These are phyloP conservation scores for Lasioglossum lativentre DNA, from an alignment of 2,888 invertebrate genomes.

Conservation along the genomic window DNA sequence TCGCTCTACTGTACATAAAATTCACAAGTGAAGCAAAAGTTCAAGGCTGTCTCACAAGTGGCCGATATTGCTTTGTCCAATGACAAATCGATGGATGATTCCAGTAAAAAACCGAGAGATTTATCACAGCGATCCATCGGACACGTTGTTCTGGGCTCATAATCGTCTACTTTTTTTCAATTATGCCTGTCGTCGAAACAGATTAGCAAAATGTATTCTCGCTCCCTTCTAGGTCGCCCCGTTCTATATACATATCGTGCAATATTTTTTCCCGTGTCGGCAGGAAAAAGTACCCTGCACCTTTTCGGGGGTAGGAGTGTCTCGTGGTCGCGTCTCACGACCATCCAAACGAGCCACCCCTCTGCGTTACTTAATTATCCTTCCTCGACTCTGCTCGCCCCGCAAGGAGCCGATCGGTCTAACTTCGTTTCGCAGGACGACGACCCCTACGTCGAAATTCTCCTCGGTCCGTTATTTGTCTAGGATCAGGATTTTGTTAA, in stretches of 20 bases:
- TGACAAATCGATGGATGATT: constrained; percentile 16
- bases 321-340: constrained; percentile 56
- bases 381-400: constrained; percentile 69
- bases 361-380: constrained; percentile 81
- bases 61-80: constrained; percentile 26
- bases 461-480: constrained; percentile 74
- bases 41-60: neutral
- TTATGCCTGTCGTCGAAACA: constrained; percentile 71
- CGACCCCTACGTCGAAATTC: constrained; percentile 72
- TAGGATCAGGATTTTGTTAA: constrained; percentile 61
- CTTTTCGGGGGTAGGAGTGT: constrained; percentile 35
- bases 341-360: constrained; percentile 69
- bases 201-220: constrained; percentile 71
- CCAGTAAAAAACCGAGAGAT: constrained; percentile 7
- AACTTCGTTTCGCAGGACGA: constrained; percentile 79
- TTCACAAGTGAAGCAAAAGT: neutral
- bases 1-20: neutral
- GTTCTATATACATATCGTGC: constrained; percentile 66
- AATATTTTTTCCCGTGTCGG: constrained; percentile 65
- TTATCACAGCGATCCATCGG: constrained; percentile 21
- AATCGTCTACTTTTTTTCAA: constrained; percentile 68
- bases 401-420: constrained; percentile 74
- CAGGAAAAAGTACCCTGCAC: constrained; percentile 29
- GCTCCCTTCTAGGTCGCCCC: constrained; percentile 42
- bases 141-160: neutral